Conservation (phyloP, 2,888 invertebrate genomes). For the Leptura quadrifasciata region DNA sequence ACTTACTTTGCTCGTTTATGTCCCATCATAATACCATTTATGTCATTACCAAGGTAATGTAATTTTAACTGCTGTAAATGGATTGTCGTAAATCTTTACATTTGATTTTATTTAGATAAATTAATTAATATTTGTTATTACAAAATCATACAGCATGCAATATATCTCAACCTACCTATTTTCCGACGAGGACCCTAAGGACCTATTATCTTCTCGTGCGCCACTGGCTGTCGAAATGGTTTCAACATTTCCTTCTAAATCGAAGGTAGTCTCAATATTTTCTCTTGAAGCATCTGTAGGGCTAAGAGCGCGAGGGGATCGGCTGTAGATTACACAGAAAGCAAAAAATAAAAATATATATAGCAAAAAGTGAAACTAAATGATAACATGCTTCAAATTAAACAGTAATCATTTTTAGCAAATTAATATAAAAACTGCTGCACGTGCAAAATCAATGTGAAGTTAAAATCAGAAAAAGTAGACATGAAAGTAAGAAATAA, state of each 20-base stretch:
- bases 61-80: no score
- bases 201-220: slow-evolving; percentile 80
- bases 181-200: slow-evolving; percentile 84
- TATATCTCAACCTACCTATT: slow-evolving; percentile 78
- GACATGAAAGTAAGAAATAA: no score
- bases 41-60: no score
- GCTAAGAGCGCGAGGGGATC: slow-evolving; percentile 72
- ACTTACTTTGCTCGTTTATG: no score
- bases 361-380: slow-evolving; percentile 48
- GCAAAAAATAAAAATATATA: slow-evolving; percentile 52
- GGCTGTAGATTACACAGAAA: slow-evolving; percentile 63
- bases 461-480: no score
- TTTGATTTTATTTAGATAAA: background rate
- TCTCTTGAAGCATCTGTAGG: slow-evolving; percentile 78
- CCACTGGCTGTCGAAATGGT: slow-evolving; percentile 92
- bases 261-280: slow-evolving; percentile 90
- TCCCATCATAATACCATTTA: no score
- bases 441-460: background rate
- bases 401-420: background rate
- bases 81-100: no score
- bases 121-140: background rate
- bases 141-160: background rate
- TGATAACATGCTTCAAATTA: background rate
- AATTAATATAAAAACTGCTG: background rate
- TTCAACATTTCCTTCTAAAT: slow-evolving; percentile 93